A percentile compares a stretch with the other conserved stretches of the same genome.
phyloP scores from a whole-genome alignment of 2,113 vertebrate genomes.

The Cryptomyrus ogoouensis region DNA sequence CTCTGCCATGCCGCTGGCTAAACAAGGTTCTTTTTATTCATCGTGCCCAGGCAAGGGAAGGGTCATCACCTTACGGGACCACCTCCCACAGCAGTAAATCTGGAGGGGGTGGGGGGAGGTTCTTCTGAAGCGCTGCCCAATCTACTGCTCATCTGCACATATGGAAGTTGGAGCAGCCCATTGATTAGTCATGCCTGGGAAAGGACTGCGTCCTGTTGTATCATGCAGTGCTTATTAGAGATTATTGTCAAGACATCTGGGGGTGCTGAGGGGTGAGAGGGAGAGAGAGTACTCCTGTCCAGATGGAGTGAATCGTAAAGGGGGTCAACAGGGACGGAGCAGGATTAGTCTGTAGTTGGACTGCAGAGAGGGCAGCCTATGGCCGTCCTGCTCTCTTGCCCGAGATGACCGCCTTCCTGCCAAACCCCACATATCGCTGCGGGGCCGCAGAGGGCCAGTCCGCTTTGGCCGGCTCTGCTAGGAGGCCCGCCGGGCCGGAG shows the following conservation, averaged over 20 bases:
- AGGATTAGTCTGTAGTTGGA: conserved; percentile 7
- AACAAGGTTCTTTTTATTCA: neutral
- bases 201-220: conserved; percentile 46
- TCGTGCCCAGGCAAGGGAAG: neutral
- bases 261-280: conserved; percentile 35
- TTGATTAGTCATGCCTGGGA: conserved; percentile 76
- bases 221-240: conserved; percentile 50
- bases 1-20: neutral
- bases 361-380: neutral
- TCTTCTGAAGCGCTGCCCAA: neutral
- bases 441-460: neutral
- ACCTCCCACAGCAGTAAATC: neutral
- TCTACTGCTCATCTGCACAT: neutral
- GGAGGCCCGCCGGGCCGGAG: conserved; percentile 35
- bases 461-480: neutral
- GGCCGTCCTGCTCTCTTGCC: neutral
- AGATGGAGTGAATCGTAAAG: conserved; percentile 16
- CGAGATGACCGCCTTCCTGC: neutral
- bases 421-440: neutral
- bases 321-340: conserved; percentile 2
- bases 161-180: conserved; percentile 57
- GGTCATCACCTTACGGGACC: neutral
- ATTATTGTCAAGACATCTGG: conserved; percentile 46
- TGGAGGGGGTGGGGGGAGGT: too few relatives aligned
- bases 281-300: neutral